Evolutionary conservation across 2,888 invertebrate genomes (phyloP).

Genomic region (Microdon myrmicae): DNA sequence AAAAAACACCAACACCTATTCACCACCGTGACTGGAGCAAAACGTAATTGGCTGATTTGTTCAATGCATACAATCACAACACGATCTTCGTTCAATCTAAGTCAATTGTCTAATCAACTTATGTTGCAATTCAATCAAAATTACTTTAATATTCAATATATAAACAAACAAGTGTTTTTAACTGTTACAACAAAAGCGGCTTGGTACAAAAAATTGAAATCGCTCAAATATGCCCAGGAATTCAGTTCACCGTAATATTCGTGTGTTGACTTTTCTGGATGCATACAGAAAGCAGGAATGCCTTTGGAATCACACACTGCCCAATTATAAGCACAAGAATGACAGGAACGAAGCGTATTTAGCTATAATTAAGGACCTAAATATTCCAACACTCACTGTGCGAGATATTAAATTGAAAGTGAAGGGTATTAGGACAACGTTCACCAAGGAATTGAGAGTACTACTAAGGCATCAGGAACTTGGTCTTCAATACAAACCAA

Average conservation of each 20-base stretch:
- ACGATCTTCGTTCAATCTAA: conserved; percentile 27
- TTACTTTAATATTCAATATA: conserved; percentile 36
- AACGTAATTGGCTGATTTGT: too few relatives aligned
- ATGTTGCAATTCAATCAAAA: conserved; percentile 26
- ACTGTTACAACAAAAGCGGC: conserved; percentile 19
- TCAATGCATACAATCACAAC: not conserved
- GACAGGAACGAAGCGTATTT: conserved; percentile 59
- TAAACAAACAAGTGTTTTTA: conserved; percentile 12
- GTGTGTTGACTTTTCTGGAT: conserved; percentile 60
- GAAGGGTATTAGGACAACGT: conserved; percentile 64
- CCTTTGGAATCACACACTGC: conserved; percentile 59
- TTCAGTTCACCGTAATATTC: conserved; percentile 58
- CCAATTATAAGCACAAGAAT: conserved; percentile 60
- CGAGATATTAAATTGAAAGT: conserved; percentile 63
- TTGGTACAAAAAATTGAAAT: not conserved
- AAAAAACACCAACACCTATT: too few relatives aligned
- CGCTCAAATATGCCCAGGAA: conserved; percentile 56
- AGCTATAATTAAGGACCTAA: conserved; percentile 58
- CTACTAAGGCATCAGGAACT: conserved; percentile 56
- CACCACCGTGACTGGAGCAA: too few relatives aligned
- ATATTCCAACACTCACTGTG: conserved; percentile 58
- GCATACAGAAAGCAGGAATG: conserved; percentile 61
- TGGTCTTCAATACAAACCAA: conserved; percentile 58
- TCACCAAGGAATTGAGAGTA: conserved; percentile 61
- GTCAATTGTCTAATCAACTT: conserved; percentile 28